phyloP scores from a whole-genome alignment of 2,888 invertebrate genomes.

The Yponomeuta malinellus region DNA sequence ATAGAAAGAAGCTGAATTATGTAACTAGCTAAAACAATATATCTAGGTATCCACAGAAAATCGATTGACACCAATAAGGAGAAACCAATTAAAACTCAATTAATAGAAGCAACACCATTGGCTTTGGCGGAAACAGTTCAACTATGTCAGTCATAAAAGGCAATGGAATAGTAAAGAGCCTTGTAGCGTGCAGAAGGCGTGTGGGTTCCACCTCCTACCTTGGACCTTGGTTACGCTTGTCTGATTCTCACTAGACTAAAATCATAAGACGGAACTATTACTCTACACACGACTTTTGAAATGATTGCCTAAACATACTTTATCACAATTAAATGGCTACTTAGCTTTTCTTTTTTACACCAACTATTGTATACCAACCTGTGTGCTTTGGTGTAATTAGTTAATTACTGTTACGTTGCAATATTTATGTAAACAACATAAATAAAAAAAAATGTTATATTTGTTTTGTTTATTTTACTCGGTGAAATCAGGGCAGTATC shows the following conservation, averaged over 20 bases:
- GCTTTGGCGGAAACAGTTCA: conserved; percentile 4
- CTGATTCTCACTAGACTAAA: not conserved
- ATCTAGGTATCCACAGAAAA: not conserved
- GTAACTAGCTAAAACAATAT: not conserved
- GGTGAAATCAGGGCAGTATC: too few species aligned
- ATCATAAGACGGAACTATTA: not conserved
- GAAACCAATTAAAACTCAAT: not conserved
- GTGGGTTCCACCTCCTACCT: conserved; percentile 15
- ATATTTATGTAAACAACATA: too few species aligned
- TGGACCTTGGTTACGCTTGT: conserved; percentile 14
- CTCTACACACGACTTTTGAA: not conserved
- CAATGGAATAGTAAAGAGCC: conserved; percentile 9
- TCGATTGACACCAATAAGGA: not conserved
- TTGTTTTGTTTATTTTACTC: too few species aligned
- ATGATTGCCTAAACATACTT: not conserved
- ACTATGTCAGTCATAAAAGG: conserved; percentile 2
- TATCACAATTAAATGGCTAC: too few species aligned
- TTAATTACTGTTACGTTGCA: too few species aligned
- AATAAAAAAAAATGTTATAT: too few species aligned
- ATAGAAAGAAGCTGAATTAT: too few species aligned
- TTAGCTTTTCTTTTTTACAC: too few species aligned
- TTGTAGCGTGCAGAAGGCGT: conserved; percentile 10
- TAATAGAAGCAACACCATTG: not conserved
- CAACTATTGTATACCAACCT: too few species aligned
- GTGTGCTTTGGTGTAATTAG: too few species aligned